Percentiles rank a stretch among this genome's conserved stretches.
Evolutionary conservation across 2,888 invertebrate species (phyloP).

Genomic region (Caenorhabditis sinica): DNA sequence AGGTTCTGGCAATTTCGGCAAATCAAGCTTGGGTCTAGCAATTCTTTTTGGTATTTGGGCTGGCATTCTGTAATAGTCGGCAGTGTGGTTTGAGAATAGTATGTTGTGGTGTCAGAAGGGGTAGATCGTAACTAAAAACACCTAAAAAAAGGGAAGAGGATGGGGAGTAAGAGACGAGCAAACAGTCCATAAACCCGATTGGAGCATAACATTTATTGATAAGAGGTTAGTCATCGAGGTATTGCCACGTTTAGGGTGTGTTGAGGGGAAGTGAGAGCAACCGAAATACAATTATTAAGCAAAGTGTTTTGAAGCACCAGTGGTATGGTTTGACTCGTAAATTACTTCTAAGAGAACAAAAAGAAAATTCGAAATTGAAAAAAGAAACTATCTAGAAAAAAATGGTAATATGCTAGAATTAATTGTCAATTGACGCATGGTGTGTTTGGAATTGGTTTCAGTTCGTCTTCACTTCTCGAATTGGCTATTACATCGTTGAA

Average conservation of each 20-base stretch:
- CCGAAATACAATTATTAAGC: conserved; percentile 33
- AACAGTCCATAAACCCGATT: conserved; percentile 4
- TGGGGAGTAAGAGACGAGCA: background rate
- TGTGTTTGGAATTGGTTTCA: conserved; percentile 59
- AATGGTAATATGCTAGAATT: background rate
- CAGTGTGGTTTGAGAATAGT: background rate
- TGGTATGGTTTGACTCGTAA: conserved; percentile 28
- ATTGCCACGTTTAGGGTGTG: conserved; percentile 10
- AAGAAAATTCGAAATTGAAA: too few species aligned
- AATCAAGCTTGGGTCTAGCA: conserved; percentile 21
- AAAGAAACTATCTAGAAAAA: conserved; percentile 15
- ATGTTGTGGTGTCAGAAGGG: background rate
- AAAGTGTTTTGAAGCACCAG: conserved; percentile 36
- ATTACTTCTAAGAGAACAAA: background rate
- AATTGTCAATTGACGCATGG: conserved; percentile 58
- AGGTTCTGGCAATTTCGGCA: background rate
- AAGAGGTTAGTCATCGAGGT: conserved; percentile 26
- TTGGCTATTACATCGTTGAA: conserved; percentile 38
- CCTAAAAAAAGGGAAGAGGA: background rate
- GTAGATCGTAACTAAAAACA: background rate
- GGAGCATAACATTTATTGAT: conserved; percentile 28
- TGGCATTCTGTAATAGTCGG: background rate
- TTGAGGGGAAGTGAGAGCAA: conserved; percentile 38
- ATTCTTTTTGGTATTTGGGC: background rate
- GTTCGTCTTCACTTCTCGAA: conserved; percentile 48